phyloP scores from a whole-genome alignment of 2,113 vertebrate species.

The Pogona vitticeps region DNA sequence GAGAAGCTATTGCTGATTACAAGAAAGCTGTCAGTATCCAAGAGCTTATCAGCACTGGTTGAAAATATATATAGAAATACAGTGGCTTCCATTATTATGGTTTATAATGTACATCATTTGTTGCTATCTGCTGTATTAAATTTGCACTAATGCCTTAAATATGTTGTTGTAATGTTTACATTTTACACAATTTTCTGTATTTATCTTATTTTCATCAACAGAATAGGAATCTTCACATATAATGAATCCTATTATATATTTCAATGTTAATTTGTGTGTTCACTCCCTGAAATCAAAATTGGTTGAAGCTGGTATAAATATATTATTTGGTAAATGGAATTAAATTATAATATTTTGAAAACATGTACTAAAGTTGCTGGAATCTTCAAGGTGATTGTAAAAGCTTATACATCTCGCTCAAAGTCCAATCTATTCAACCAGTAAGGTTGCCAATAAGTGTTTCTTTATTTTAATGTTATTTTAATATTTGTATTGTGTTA shows the following conservation, averaged over 20 bases:
- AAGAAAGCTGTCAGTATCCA: conserved; percentile 75
- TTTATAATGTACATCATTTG: not conserved
- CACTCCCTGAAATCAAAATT: not conserved
- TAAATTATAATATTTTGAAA: too few relatives aligned
- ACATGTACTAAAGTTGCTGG: too few relatives aligned
- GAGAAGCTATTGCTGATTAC: conserved; percentile 78
- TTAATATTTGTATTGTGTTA: too few relatives aligned
- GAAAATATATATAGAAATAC: conserved; percentile 8
- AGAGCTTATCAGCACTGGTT: conserved; percentile 43
- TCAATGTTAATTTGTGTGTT: not conserved
- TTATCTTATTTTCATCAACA: not conserved
- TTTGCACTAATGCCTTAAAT: conserved; percentile 23
- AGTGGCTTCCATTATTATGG: conserved; percentile 24
- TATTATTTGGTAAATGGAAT: not conserved
- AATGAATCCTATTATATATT: not conserved
- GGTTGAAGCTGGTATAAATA: not conserved
- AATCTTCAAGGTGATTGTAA: too few relatives aligned
- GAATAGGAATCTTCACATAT: not conserved
- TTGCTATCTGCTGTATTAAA: not conserved
- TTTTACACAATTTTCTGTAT: conserved; percentile 25
- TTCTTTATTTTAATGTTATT: too few relatives aligned
- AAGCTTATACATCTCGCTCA: too few relatives aligned
- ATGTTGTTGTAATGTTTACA: conserved; percentile 2
- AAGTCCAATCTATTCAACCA: too few relatives aligned
- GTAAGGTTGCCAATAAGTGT: too few relatives aligned